A percentile compares a stretch with the other conserved stretches of the same genome.
phyloP scores from a whole-genome alignment of 2,888 invertebrate species.

The Junonia oenone region DNA sequence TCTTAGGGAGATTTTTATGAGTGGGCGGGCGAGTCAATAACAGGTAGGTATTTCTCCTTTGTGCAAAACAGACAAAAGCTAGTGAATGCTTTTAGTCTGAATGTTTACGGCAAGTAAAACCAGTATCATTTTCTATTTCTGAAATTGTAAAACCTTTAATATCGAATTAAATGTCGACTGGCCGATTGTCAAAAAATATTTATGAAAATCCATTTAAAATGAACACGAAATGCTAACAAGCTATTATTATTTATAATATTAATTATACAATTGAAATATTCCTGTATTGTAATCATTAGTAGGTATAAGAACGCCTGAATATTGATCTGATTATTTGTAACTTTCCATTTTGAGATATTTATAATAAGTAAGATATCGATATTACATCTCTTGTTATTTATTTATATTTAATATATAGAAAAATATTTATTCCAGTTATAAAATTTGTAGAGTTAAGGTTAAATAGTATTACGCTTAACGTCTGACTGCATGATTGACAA shows the following conservation, averaged over 20 bases:
- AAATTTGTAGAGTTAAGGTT: constrained; percentile 21
- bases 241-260: neutral
- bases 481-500: constrained; percentile 14
- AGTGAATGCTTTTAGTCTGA: no score
- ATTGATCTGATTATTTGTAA: constrained; percentile 2
- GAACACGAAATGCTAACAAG: neutral
- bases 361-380: constrained; percentile 18
- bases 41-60: no score
- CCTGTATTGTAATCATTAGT: neutral
- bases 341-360: neutral
- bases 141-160: neutral
- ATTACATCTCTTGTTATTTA: constrained; percentile 25
- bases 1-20: no score
- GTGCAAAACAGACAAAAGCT: no score
- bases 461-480: constrained; percentile 12
- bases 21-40: no score
- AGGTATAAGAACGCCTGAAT: constrained; percentile 11
- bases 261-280: neutral
- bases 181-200: neutral
- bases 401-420: constrained; percentile 19
- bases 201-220: neutral
- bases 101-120: no score
- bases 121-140: no score
- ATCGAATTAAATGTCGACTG: neutral
- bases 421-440: constrained; percentile 25